A percentile compares a stretch with the other conserved stretches of the same genome.
Evolutionary conservation across 2,888 invertebrate genomes (phyloP).

Genomic region (Entomobrya proxima): DNA sequence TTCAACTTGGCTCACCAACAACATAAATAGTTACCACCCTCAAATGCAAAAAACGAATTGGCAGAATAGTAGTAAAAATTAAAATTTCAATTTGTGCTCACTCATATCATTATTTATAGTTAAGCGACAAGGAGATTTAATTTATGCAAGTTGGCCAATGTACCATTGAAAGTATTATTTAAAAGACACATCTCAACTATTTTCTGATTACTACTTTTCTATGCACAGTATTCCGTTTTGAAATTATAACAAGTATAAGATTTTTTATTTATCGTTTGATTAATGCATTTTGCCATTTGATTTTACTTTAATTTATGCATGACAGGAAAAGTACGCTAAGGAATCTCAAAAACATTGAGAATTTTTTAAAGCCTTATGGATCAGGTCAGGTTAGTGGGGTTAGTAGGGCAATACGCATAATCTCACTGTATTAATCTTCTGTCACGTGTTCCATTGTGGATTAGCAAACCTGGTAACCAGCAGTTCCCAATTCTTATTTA

Average conservation of each 20-base stretch:
- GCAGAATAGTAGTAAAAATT: neutral
- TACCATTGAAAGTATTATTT: neutral
- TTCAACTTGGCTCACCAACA: neutral
- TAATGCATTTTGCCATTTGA: neutral
- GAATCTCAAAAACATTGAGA: too few relatives aligned
- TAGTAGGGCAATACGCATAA: neutral
- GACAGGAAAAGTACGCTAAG: too few relatives aligned
- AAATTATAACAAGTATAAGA: neutral
- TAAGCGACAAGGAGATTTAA: neutral
- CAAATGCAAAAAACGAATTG: neutral
- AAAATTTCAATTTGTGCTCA: neutral
- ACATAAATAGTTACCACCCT: neutral
- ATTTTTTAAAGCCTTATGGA: neutral
- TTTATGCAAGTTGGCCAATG: neutral
- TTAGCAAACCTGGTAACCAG: too few relatives aligned
- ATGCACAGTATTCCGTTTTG: neutral
- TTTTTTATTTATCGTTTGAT: neutral
- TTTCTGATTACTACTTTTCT: neutral
- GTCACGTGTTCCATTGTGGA: too few relatives aligned
- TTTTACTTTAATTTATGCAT: too few relatives aligned
- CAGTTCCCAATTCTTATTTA: too few relatives aligned
- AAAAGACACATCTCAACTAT: neutral
- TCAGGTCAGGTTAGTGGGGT: conserved; percentile 29
- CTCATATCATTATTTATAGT: neutral
- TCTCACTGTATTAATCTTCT: neutral